These are phyloP conservation scores for Craniophora ligustri DNA, from an alignment of 2,888 invertebrate species.

Conservation along the genomic window DNA sequence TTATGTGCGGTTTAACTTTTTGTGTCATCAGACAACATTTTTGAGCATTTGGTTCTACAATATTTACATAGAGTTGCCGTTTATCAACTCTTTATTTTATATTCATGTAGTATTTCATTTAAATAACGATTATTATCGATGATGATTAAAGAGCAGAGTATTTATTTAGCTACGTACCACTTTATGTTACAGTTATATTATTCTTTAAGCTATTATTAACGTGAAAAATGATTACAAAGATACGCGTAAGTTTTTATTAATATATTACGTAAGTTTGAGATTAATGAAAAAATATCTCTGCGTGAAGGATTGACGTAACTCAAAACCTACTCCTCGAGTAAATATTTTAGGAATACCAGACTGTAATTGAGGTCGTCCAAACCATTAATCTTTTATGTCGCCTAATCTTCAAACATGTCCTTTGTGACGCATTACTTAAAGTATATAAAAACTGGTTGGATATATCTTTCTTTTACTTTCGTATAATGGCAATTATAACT, in stretches of 20 bases:
- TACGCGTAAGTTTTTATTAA: background rate
- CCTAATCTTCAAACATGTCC: slow-evolving; percentile 30
- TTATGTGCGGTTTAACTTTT: too few species aligned
- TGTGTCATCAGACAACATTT: too few species aligned
- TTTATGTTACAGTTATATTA: background rate
- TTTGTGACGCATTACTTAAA: slow-evolving; percentile 12
- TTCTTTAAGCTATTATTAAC: background rate
- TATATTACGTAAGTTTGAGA: background rate
- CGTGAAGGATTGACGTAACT: slow-evolving; percentile 28
- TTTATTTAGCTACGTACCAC: too few species aligned
- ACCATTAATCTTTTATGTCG: slow-evolving; percentile 44
- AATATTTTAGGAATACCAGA: slow-evolving; percentile 32
- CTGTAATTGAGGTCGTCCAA: slow-evolving; percentile 21
- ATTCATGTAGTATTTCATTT: too few species aligned
- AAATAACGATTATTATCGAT: too few species aligned
- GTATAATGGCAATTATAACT: slow-evolving; percentile 36
- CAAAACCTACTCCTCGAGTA: slow-evolving; percentile 24
- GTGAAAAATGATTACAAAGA: background rate
- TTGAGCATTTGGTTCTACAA: too few species aligned
- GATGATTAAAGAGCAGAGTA: too few species aligned
- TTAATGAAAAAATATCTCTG: slow-evolving; percentile 11
- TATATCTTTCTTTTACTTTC: slow-evolving; percentile 17
- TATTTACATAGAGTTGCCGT: too few species aligned
- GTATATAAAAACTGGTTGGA: slow-evolving; percentile 33
- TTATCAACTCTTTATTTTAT: too few species aligned